Evolutionary conservation across 2,888 invertebrate species (phyloP).

Genomic region (Andrena dorsata): DNA sequence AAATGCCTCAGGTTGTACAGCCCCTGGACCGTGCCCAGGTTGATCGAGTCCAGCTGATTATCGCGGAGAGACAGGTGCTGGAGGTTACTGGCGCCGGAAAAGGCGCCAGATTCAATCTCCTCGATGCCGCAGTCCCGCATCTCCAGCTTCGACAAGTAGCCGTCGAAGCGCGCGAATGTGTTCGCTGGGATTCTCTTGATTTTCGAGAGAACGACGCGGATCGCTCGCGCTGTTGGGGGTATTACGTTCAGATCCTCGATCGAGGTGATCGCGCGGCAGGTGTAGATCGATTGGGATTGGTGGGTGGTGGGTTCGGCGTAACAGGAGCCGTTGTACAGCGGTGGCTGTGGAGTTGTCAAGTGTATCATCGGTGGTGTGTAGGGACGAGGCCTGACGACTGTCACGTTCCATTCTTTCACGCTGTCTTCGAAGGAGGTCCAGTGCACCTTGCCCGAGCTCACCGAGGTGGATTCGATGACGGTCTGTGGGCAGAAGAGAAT

Average conservation of each 20-base stretch:
- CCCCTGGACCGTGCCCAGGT: slow-evolving; percentile 64
- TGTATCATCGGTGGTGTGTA: background rate
- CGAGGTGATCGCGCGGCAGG: slow-evolving; percentile 71
- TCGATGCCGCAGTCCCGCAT: slow-evolving; percentile 73
- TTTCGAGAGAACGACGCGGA: slow-evolving; percentile 71
- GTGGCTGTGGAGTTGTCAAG: background rate
- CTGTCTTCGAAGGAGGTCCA: slow-evolving; percentile 71
- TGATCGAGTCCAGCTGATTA: slow-evolving; percentile 71
- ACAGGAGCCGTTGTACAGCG: slow-evolving; percentile 52
- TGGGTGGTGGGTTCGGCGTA: slow-evolving; percentile 20
- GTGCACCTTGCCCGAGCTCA: slow-evolving; percentile 63
- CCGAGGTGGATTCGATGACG: background rate
- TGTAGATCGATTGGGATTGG: slow-evolving; percentile 38
- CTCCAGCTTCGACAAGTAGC: slow-evolving; percentile 70
- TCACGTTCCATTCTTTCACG: slow-evolving; percentile 50
- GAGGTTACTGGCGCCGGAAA: slow-evolving; percentile 67
- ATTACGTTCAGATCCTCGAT: slow-evolving; percentile 64
- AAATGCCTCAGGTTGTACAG: slow-evolving; percentile 63
- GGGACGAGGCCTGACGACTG: slow-evolving; percentile 19
- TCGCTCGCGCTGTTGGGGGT: slow-evolving; percentile 62
- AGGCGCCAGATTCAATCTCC: slow-evolving; percentile 71
- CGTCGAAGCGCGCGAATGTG: slow-evolving; percentile 72
- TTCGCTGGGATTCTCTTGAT: slow-evolving; percentile 66
- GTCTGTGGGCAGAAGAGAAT: background rate
- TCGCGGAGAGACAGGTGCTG: slow-evolving; percentile 69